Evolutionary conservation across 1,140 invertebrate genomes (phyloP).

Genomic region (Drosophila serrata): DNA sequence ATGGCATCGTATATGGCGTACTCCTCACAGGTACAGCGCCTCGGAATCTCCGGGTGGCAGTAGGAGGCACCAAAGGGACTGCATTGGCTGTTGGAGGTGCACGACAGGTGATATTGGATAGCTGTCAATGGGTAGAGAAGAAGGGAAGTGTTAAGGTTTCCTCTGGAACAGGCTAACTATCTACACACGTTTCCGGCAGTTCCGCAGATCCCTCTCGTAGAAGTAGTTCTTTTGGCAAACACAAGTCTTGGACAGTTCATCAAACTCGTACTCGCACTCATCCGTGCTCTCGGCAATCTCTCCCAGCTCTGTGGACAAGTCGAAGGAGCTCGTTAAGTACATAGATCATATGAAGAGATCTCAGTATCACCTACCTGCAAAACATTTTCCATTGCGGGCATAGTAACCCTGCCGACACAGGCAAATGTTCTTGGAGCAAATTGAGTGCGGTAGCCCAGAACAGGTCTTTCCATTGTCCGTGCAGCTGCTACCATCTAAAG

Average conservation of each 20-base stretch:
- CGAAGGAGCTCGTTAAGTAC: neutral
- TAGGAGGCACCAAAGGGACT: slow-evolving; percentile 81
- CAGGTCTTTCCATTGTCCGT: slow-evolving; percentile 77
- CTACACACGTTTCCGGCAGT: slow-evolving; percentile 79
- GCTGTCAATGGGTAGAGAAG: slow-evolving; percentile 36
- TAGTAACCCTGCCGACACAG: slow-evolving; percentile 76
- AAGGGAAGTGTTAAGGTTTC: neutral
- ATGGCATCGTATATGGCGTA: slow-evolving; percentile 80
- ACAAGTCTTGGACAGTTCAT: slow-evolving; percentile 76
- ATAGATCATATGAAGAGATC: fast-evolving
- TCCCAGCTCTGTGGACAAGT: slow-evolving; percentile 66
- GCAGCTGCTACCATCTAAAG: slow-evolving; percentile 74
- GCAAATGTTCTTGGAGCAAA: slow-evolving; percentile 74
- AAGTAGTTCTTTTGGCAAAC: slow-evolving; percentile 84
- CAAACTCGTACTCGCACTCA: slow-evolving; percentile 79
- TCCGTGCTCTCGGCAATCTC: slow-evolving; percentile 83
- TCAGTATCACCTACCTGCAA: slow-evolving; percentile 64
- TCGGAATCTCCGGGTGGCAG: slow-evolving; percentile 71
- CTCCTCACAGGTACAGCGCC: slow-evolving; percentile 79
- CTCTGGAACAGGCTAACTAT: fast-evolving
- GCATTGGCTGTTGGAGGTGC: slow-evolving; percentile 83
- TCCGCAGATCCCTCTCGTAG: slow-evolving; percentile 75
- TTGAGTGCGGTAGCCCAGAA: slow-evolving; percentile 70
- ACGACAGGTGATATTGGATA: slow-evolving; percentile 82
- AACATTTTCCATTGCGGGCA: slow-evolving; percentile 77